Base-by-base conservation (phyloP, 2,888 invertebrate species). In the Meganola albula region DNA sequence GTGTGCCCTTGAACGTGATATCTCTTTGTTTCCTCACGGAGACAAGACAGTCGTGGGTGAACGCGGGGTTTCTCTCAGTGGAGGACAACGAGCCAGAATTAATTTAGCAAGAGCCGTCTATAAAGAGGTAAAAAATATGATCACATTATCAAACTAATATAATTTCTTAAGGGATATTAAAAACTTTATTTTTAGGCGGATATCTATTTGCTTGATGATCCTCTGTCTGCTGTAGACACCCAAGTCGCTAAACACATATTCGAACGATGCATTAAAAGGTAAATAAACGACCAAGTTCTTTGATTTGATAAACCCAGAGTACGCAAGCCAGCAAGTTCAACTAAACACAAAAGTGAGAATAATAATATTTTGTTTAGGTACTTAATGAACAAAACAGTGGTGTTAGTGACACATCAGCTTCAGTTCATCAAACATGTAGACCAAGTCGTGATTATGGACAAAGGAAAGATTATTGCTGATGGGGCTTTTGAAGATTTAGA, bases 31-130 rank as follows among this genome's bases (percentile, higher is more conserved):
- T 53, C 92, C 93, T 7, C 90, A 92, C 49, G 94, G 93, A 1
- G 96, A 96, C 64, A 90, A 90, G 67, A 95, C 95, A 0, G 83
- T 94, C 12, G 93, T 96, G 0, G 98, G 96, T 0, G 96, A 96
- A 63, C 87, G 94, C 27, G 96, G 96, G 8, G 90, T 93, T 1
- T 92, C 93, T 3, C 77, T 96, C 4, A 94, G 93, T 39, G 96
- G 96, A 13, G 93, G 96, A 5, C 96, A 93, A 74, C 87, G 91
- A 41, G 93, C 93, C 1, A 85, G 93, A 33, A 85, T 89, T 20
- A 89, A 88, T 55, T 62, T 90, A 55, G 79, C 88, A 1, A 75
- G 92, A 63, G 89, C 91, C n/a, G 79, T 92, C 31, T 92, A 92
- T 57, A 88, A 88, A 49, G 88, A 82, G 53, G 84, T 83, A 55